Evolutionary conservation across 1,140 invertebrate species (phyloP).

Genomic region (Galendromus occidentalis): DNA sequence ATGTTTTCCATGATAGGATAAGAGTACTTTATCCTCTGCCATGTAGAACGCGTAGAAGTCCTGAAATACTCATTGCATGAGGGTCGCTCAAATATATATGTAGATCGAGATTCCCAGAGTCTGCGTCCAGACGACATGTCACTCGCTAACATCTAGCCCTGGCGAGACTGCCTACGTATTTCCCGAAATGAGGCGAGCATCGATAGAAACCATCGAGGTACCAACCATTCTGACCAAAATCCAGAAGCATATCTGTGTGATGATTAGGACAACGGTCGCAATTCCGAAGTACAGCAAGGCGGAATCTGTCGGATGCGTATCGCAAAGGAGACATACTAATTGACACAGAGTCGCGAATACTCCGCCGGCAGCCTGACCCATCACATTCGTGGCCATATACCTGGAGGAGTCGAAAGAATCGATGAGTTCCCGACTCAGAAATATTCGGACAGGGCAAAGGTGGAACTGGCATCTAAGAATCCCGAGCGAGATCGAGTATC

Average conservation of each 20-base stretch:
- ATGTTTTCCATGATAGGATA: too few species aligned
- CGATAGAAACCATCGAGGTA: too few species aligned
- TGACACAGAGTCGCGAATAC: slow-evolving; percentile 58
- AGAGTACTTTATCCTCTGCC: slow-evolving; percentile 11
- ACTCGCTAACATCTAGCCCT: too few species aligned
- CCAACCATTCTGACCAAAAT: slow-evolving; percentile 11
- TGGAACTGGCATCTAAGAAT: background rate
- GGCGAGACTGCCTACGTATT: too few species aligned
- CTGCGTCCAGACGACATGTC: too few species aligned
- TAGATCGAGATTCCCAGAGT: too few species aligned
- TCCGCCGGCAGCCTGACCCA: slow-evolving; percentile 70
- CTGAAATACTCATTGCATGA: too few species aligned
- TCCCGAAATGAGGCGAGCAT: too few species aligned
- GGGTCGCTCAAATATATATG: too few species aligned
- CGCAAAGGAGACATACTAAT: slow-evolving; percentile 55
- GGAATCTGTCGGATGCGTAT: slow-evolving; percentile 50
- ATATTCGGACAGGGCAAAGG: background rate
- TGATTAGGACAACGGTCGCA: slow-evolving; percentile 43
- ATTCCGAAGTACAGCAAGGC: slow-evolving; percentile 68
- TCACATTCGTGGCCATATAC: slow-evolving; percentile 66
- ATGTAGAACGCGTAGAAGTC: slow-evolving; percentile 23
- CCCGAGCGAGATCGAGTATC: too few species aligned
- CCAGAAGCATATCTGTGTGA: slow-evolving; percentile 45
- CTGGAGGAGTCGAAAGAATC: background rate
- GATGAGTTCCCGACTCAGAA: slow-evolving; percentile 3